These are phyloP conservation scores for Clunio marinus DNA, from an alignment of 2,888 invertebrate species.

Conservation along the genomic window DNA sequence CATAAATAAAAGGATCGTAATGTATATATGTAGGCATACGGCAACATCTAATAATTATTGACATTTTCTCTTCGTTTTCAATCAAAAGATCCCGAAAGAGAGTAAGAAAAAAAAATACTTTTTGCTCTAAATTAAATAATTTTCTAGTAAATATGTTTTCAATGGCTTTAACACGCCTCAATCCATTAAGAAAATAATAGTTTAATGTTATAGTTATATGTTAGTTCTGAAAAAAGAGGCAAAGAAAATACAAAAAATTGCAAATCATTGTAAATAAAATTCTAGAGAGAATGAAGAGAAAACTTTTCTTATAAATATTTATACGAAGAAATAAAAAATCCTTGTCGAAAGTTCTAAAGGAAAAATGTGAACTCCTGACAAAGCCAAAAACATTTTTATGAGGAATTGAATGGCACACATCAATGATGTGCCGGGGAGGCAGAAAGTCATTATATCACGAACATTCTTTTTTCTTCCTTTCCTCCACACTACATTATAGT, in stretches of 20 bases:
- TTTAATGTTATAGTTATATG: neutral
- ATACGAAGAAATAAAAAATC: too few relatives aligned
- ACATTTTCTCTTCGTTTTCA: slow-evolving; percentile 2
- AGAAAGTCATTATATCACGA: neutral
- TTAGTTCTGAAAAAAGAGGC: neutral
- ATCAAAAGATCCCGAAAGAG: slow-evolving; percentile 13
- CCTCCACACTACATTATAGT: neutral
- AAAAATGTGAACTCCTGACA: too few relatives aligned
- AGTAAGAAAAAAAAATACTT: neutral
- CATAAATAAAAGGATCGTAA: slow-evolving; percentile 23
- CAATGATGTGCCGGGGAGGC: too few relatives aligned
- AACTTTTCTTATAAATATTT: too few relatives aligned
- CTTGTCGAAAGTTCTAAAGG: too few relatives aligned
- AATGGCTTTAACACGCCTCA: slow-evolving; percentile 32
- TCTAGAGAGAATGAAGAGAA: slow-evolving; percentile 5
- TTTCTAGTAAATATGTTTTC: slow-evolving; percentile 19
- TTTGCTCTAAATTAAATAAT: slow-evolving; percentile 22
- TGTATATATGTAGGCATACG: neutral
- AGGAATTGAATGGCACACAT: too few relatives aligned
- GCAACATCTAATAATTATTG: neutral
- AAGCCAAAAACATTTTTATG: too few relatives aligned
- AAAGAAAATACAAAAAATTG: slow-evolving; percentile 23
- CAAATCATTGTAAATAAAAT: slow-evolving; percentile 39
- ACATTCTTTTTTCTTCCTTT: neutral
- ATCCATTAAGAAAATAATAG: slow-evolving; percentile 40